Percentiles rank a stretch among this genome's conserved stretches.
phyloP scores from a whole-genome alignment of 2,797 vertebrate species.

The Amblyopsis hoosieri region DNA sequence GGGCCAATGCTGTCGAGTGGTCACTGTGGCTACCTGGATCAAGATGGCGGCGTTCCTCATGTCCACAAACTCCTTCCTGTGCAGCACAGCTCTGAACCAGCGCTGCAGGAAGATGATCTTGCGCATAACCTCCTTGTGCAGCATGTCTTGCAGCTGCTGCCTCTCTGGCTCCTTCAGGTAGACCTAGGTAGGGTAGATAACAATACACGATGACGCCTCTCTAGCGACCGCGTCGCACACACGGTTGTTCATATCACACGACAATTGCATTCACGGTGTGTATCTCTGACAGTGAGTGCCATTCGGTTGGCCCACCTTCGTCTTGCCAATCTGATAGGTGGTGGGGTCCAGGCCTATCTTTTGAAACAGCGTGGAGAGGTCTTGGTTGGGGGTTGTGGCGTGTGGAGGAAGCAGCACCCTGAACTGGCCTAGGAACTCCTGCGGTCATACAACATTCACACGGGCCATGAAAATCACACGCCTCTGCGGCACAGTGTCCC shows the following conservation, averaged over 20 bases:
- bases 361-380: slow-evolving; percentile 82
- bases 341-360: slow-evolving; percentile 84
- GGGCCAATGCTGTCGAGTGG: background rate
- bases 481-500: background rate
- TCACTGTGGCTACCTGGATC: slow-evolving; percentile 82
- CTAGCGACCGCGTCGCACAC: too few species aligned
- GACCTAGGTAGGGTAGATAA: slow-evolving; percentile 74
- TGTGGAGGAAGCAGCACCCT: slow-evolving; percentile 90
- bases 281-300: too few species aligned
- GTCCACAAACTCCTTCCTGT: slow-evolving; percentile 84
- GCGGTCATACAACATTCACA: slow-evolving; percentile 1
- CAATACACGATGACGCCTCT: too few species aligned
- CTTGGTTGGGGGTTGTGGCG: slow-evolving; percentile 77
- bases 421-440: slow-evolving; percentile 96
- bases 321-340: slow-evolving; percentile 94
- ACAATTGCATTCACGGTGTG: too few species aligned
- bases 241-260: too few species aligned
- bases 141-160: slow-evolving; percentile 88
- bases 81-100: slow-evolving; percentile 87
- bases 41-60: slow-evolving; percentile 79
- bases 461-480: background rate
- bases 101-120: slow-evolving; percentile 94
- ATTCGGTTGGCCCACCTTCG: slow-evolving; percentile 81
- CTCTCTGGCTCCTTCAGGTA: slow-evolving; percentile 93
- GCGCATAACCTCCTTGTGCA: slow-evolving; percentile 91